Evolutionary conservation across 2,888 invertebrate species (phyloP), one percentile per base, ranked within the genome.

Genomic region (Drosophila paramelanica): DNA sequence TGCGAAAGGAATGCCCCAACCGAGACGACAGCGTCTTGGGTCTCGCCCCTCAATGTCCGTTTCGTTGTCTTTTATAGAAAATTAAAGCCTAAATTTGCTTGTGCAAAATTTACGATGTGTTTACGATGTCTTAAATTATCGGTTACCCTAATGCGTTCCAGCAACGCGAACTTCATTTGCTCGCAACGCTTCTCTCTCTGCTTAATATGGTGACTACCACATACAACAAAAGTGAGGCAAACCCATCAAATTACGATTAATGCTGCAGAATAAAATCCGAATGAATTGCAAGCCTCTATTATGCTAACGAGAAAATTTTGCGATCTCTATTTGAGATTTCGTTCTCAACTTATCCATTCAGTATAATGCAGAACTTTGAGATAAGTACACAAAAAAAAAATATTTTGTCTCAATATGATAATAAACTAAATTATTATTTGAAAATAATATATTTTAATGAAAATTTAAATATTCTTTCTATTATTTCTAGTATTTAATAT

Each of bases 31-130:
- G 43, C 45, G 53, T 33, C 38, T 42, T 25, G n/a, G 17, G 56
- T 43, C 41, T 31, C 52, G 6, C 27, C 27, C 23, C 39, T 31
- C 38, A 47, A 60, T 42, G 36, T 50, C 60, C 68, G 73, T 62
- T 62, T 31, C 31, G 31, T 31, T 73, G 81, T 67, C 55, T 70
- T 62, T 65, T 87, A 69, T 53, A 73, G 72, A 79, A 80, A 88
- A 78, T 85, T 72, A 78, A 82, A 82, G 78, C 80, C 81, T 86
- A 72, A 82, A 73, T 85, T 73, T 76, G 82, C 82, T 71, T 73
- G 79, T 81, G 87, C 89, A 79, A 88, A 89, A 87, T 89, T 91
- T 89, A 90, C 88, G 90, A 91, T 67, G 90, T 90, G 90, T 90
- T 91, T 91, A 91, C 88, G 83, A 89, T 88, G 81, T 74, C 78